These are phyloP conservation scores for Ictalurus punctatus DNA, from an alignment of 2,113 vertebrate species.

Conservation along the genomic window DNA sequence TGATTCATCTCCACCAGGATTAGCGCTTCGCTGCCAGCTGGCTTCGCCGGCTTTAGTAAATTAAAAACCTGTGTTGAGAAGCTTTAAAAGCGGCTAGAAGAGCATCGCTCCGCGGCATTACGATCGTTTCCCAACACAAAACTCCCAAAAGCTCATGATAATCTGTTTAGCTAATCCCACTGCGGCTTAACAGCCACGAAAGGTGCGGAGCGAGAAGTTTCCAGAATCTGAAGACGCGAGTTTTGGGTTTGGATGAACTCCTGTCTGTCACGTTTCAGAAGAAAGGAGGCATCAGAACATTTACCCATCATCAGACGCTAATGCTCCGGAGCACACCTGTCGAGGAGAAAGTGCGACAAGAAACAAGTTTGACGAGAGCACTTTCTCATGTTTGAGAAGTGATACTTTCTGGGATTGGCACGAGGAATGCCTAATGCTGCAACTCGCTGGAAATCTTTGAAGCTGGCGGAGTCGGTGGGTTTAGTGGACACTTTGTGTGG, in stretches of 20 bases:
- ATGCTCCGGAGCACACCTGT: slow-evolving; percentile 12
- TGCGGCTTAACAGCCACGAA: slow-evolving; percentile 65
- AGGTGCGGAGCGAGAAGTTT: slow-evolving; percentile 55
- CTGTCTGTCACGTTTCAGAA: neutral
- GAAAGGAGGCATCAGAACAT: neutral
- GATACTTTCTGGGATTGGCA: slow-evolving; percentile 32
- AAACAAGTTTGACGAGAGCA: neutral
- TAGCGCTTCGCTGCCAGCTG: slow-evolving; percentile 62
- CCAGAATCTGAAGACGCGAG: neutral
- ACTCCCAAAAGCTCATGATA: slow-evolving; percentile 73
- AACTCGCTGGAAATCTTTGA: neutral
- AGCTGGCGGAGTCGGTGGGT: neutral
- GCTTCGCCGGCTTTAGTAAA: slow-evolving; percentile 68
- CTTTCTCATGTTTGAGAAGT: slow-evolving; percentile 1
- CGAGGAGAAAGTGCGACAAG: neutral
- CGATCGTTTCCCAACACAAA: slow-evolving; percentile 77
- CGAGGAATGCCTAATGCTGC: neutral
- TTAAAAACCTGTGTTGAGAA: slow-evolving; percentile 71
- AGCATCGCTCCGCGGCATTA: slow-evolving; percentile 71
- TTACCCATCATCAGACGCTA: neutral
- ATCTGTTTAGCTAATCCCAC: slow-evolving; percentile 74
- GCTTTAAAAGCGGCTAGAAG: slow-evolving; percentile 74
- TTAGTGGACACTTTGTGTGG: slow-evolving; percentile 35
- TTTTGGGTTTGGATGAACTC: slow-evolving; percentile 1
- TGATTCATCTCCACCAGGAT: slow-evolving; percentile 66